These are phyloP conservation scores for Darwinula stevensoni DNA, from an alignment of 2,888 invertebrate species.

Conservation along the genomic window DNA sequence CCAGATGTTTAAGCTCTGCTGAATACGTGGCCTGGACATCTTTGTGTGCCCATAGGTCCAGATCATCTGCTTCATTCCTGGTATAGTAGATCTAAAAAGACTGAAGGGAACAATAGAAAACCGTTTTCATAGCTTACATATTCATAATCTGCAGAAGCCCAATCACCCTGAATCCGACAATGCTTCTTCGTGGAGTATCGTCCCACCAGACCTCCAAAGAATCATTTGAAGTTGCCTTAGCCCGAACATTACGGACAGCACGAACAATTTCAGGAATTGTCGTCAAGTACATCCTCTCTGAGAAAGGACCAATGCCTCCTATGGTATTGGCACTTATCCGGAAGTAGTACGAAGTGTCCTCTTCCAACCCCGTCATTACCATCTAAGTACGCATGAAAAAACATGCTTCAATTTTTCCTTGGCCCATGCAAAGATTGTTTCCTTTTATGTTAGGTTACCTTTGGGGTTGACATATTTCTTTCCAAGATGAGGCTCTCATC, in stretches of 20 bases:
- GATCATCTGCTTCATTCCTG: constrained; percentile 68
- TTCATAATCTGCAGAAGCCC: no score
- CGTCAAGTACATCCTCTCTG: constrained; percentile 45
- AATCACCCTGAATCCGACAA: constrained; percentile 46
- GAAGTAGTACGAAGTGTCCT: constrained; percentile 75
- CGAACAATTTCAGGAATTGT: constrained; percentile 73
- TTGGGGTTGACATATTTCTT: no score
- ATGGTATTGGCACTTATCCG: constrained; percentile 75
- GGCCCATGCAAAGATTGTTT: no score
- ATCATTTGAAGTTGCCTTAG: constrained; percentile 75
- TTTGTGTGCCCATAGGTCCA: constrained; percentile 71
- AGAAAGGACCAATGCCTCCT: constrained; percentile 69
- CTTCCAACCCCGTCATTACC: constrained; percentile 64
- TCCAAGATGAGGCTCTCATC: no score
- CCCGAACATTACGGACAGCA: constrained; percentile 70
- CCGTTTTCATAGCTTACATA: no score
- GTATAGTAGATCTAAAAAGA: constrained; percentile 47
- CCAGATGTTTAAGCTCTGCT: constrained; percentile 58
- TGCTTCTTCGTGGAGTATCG: constrained; percentile 47
- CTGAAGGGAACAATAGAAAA: no score
- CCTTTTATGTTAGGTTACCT: no score
- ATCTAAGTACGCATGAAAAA: no score
- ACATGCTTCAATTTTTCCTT: no score
- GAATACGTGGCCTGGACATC: constrained; percentile 58
- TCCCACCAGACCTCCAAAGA: constrained; percentile 85